Conservation (phyloP, 2,888 invertebrate genomes). For the Trachelus stipa region DNA sequence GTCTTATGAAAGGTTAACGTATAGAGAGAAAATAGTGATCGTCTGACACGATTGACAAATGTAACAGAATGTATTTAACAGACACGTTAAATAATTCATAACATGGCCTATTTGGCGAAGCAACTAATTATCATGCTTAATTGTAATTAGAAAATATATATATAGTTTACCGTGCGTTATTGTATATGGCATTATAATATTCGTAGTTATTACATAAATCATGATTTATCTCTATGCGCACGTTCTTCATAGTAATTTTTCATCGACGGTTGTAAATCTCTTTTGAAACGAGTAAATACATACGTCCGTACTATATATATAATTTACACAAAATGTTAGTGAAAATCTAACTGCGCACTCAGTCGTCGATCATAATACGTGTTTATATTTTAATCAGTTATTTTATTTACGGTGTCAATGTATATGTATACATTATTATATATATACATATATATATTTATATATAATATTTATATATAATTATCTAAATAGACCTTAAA, state of each 20-base stretch:
- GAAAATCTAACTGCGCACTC: constrained; percentile 34
- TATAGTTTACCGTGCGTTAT: background rate
- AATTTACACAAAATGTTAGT: constrained; percentile 36
- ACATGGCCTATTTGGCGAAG: background rate
- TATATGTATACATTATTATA: constrained; percentile 19
- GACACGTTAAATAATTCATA: background rate
- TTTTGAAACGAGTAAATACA: constrained; percentile 31
- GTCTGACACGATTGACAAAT: background rate
- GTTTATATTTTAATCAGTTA: constrained; percentile 29
- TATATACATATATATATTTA: constrained; percentile 37
- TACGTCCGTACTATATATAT: constrained; percentile 29
- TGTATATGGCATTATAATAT: background rate
- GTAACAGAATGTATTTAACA: background rate
- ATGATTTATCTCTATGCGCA: constrained; percentile 3
- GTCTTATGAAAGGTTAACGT: background rate
- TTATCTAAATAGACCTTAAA: constrained; percentile 37
- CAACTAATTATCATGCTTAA: background rate
- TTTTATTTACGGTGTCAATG: constrained; percentile 18
- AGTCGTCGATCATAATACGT: constrained; percentile 39
- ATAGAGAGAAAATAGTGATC: background rate
- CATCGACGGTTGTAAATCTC: constrained; percentile 19
- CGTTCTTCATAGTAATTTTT: constrained; percentile 10
- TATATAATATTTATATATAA: constrained; percentile 35
- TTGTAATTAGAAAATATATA: background rate
- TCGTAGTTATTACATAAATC: background rate